Conservation (phyloP, 2,888 invertebrate species). For the Hofmannophila pseudospretella region DNA sequence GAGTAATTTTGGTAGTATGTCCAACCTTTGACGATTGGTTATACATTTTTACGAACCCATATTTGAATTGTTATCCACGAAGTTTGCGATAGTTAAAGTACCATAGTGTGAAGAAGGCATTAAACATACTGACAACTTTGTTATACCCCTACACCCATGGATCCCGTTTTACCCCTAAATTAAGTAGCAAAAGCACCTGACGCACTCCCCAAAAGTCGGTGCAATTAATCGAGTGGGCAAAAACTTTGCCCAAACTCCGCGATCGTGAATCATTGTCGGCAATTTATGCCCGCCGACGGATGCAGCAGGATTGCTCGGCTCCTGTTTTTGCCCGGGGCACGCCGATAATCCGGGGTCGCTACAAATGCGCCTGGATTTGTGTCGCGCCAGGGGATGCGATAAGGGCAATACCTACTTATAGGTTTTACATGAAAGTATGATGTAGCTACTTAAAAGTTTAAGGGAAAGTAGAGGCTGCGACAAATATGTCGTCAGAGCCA, state of each 20-base stretch:
- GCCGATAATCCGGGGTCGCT: conserved; percentile 49
- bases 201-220: conserved; percentile 35
- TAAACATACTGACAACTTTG: too few relatives aligned
- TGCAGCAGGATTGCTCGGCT: conserved; percentile 23
- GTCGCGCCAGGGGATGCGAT: conserved; percentile 32
- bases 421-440: too few relatives aligned
- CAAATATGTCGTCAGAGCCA: too few relatives aligned
- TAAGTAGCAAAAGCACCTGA: conserved; percentile 2
- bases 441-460: too few relatives aligned
- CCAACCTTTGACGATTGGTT: too few relatives aligned
- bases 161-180: neutral
- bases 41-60: too few relatives aligned
- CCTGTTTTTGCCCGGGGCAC: conserved; percentile 61
- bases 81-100: too few relatives aligned
- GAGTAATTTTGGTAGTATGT: too few relatives aligned
- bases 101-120: too few relatives aligned
- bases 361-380: conserved; percentile 58
- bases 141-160: neutral
- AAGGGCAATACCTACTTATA: too few relatives aligned
- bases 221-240: conserved; percentile 60
- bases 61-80: too few relatives aligned
- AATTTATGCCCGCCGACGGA: conserved; percentile 61
- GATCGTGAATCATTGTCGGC: conserved; percentile 72
- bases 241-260: conserved; percentile 55
- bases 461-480: too few relatives aligned